Conservation (phyloP, 2,888 invertebrate species). For the Cremastinae sp. region DNA sequence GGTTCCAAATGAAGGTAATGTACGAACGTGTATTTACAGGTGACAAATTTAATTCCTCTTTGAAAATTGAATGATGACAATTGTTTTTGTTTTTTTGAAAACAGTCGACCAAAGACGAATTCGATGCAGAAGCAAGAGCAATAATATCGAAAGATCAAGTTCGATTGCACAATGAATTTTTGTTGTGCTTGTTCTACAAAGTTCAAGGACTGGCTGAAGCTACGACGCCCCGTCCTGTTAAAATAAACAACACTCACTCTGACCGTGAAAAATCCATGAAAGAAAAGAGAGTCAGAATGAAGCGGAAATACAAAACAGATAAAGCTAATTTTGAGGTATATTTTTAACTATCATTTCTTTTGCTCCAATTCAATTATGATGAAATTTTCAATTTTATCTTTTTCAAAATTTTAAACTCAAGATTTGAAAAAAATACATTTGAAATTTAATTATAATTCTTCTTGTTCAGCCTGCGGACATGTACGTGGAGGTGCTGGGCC, state of each 20-base stretch:
- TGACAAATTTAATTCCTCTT: neutral
- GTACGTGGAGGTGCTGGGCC: slow-evolving; percentile 76
- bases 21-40: no score
- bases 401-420: no score
- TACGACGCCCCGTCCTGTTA: slow-evolving; percentile 77
- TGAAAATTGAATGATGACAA: neutral
- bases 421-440: no score
- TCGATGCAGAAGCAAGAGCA: slow-evolving; percentile 89
- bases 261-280: slow-evolving; percentile 79
- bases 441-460: neutral
- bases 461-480: slow-evolving; percentile 77
- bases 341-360: neutral
- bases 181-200: slow-evolving; percentile 89
- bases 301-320: slow-evolving; percentile 77
- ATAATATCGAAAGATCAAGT: slow-evolving; percentile 88
- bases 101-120: slow-evolving; percentile 91
- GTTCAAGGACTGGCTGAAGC: slow-evolving; percentile 81
- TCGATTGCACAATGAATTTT: slow-evolving; percentile 91
- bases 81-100: slow-evolving; percentile 11
- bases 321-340: slow-evolving; percentile 80
- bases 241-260: slow-evolving; percentile 73
- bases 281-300: slow-evolving; percentile 70
- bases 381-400: no score
- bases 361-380: no score
- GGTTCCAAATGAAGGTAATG: slow-evolving; percentile 83